Base-by-base conservation (phyloP, 2,888 invertebrate genomes). In the Mechanitis mazaeus region DNA sequence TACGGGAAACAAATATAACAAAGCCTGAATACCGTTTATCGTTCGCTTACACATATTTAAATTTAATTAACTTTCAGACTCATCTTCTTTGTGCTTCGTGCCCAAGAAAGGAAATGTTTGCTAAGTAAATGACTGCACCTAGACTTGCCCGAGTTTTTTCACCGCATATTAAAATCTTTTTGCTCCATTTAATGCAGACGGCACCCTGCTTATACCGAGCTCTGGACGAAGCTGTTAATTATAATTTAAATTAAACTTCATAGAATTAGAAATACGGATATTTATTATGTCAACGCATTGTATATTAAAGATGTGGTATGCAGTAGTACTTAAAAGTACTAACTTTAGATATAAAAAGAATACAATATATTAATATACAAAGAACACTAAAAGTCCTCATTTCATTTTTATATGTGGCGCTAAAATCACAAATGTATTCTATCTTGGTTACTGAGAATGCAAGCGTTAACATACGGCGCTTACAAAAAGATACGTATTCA, bases 51-150 rank as follows among this genome's bases (percentile, higher is more conserved):
- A 78, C 79, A 80, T 80, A 82, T 85, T 83, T 79, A 76, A 80
- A 83, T 83, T 85, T 87, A 86, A 87, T 87, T 87, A 87, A 86
- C 82, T 84, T 81, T 81, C 76, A 81, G 76, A 74, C 73, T 80
- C 75, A 79, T 81, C 80, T 75, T 75, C 78, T 86, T 85, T 85
- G 80, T 84, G 75, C 73, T 61, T 54, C 58, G 59, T 61, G 69
- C 71, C 71, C 66, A 76, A 79, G 78, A 75, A 80, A 78, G 73
- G 70, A 73, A 77, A 76, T 75, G 76, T 77, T 77, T 73, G 73
- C 74, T 68, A 65, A 69, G 75, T 72, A 77, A 79, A 79, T 79
- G 77, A 78, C 76, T 78, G 77, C 72, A 74, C 71, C 70, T 67
- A 68, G 72, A 70, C 68, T 68, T 68, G 64, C 69, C 66, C 65